Percentiles rank a stretch among this genome's conserved stretches.
Conservation (phyloP, 2,888 invertebrate species). For the Sinodicranocentrus sp. region DNA sequence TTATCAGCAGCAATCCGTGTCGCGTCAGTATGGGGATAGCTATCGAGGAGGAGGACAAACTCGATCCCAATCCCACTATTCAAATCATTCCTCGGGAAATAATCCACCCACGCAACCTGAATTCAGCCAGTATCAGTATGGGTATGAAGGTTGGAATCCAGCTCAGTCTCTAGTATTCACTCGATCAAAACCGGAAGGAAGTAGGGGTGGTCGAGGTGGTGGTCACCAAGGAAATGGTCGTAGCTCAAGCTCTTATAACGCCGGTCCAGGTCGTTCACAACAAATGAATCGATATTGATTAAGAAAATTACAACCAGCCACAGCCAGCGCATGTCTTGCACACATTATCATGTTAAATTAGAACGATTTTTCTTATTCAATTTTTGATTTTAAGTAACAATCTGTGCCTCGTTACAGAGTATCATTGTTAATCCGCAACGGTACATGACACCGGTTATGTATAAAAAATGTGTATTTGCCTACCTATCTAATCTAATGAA, state of each 20-base stretch:
- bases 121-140: constrained; percentile 59
- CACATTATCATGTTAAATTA: no score
- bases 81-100: constrained; percentile 40
- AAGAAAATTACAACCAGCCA: no score
- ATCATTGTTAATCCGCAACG: no score
- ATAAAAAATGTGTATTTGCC: no score
- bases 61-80: constrained; percentile 20
- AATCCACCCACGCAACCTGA: constrained; percentile 4
- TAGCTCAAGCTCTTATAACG: not conserved
- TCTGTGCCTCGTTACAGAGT: no score
- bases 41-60: not conserved
- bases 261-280: constrained; percentile 14
- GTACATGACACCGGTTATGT: no score
- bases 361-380: no score
- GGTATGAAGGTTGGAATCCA: constrained; percentile 61
- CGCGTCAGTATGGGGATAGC: constrained; percentile 22
- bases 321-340: no score
- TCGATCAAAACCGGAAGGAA: constrained; percentile 45
- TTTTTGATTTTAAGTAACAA: no score
- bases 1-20: constrained; percentile 21
- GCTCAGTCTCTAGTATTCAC: constrained; percentile 60
- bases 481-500: no score
- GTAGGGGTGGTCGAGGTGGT: constrained; percentile 34
- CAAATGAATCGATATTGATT: constrained; percentile 28
- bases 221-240: constrained; percentile 41